phyloP scores from a whole-genome alignment of 2,888 invertebrate species.

The Stramonita haemastoma region DNA sequence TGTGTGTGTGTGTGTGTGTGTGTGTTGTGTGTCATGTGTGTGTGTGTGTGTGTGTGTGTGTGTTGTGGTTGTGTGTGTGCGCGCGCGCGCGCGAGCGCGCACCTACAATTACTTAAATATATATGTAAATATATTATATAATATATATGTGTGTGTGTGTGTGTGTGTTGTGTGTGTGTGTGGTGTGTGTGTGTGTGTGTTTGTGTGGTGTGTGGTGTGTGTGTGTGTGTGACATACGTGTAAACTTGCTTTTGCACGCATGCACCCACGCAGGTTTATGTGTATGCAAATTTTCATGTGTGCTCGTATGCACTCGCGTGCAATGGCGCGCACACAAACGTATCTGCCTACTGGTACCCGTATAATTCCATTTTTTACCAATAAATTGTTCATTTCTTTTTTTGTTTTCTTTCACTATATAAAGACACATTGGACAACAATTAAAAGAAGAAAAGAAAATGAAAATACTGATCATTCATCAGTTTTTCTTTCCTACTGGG shows the following conservation, averaged over 20 bases:
- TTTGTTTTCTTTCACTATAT: too few species aligned
- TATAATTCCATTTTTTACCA: too few species aligned
- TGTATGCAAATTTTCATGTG: too few species aligned
- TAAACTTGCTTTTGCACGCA: not conserved
- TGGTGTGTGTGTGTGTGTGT: constrained; percentile 18
- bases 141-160: not conserved
- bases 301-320: too few species aligned
- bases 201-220: not conserved
- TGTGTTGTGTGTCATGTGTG: too few species aligned
- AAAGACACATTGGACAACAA: not conserved
- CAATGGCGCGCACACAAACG: too few species aligned
- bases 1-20: not conserved
- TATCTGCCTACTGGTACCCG: too few species aligned
- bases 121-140: not conserved
- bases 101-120: not conserved
- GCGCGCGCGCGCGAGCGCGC: not conserved
- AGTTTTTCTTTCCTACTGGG: too few species aligned
- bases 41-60: not conserved
- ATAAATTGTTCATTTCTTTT: too few species aligned
- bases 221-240: too few species aligned
- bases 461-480: not conserved
- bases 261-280: not conserved
- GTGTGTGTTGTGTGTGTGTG: constrained; percentile 7
- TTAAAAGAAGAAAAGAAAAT: not conserved
- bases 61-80: not conserved